Conservation (phyloP, 2,113 vertebrate genomes). For the Physeter macrocephalus region DNA sequence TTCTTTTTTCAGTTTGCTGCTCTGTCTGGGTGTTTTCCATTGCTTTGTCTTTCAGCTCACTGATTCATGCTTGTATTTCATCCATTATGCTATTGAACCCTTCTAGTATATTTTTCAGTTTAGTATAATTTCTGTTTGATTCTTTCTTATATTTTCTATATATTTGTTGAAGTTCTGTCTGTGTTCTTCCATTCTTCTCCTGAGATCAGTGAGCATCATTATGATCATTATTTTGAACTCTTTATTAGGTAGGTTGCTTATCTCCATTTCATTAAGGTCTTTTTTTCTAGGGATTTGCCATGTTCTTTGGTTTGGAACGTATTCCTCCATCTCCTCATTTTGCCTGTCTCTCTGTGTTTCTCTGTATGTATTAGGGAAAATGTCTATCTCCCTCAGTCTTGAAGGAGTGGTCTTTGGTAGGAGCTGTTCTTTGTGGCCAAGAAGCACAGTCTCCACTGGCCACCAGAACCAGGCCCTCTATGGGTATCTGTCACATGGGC, state of each 20-base stretch:
- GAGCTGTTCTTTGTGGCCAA: not conserved
- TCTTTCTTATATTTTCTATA: not conserved
- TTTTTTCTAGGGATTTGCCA: not conserved
- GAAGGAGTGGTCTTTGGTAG: not conserved
- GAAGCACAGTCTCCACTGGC: fast-evolving
- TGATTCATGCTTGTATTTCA: not conserved
- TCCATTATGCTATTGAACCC: not conserved
- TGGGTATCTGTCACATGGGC: not conserved
- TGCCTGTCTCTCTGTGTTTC: not conserved
- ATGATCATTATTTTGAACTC: not conserved
- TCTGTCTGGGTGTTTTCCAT: not conserved
- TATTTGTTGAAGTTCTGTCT: not conserved
- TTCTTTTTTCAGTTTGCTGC: not conserved
- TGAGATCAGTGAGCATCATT: not conserved
- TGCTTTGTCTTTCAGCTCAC: not conserved
- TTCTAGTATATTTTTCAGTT: not conserved
- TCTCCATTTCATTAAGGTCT: not conserved
- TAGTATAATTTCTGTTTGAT: not conserved
- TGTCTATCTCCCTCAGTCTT: not conserved
- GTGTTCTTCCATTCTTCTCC: not conserved
- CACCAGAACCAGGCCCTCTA: not conserved
- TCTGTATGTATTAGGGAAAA: not conserved
- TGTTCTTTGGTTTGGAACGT: not conserved
- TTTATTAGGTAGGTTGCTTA: not conserved
- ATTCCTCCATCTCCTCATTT: not conserved